Evolutionary conservation across 2,113 vertebrate genomes (phyloP).

Genomic region (Tor tambroides): DNA sequence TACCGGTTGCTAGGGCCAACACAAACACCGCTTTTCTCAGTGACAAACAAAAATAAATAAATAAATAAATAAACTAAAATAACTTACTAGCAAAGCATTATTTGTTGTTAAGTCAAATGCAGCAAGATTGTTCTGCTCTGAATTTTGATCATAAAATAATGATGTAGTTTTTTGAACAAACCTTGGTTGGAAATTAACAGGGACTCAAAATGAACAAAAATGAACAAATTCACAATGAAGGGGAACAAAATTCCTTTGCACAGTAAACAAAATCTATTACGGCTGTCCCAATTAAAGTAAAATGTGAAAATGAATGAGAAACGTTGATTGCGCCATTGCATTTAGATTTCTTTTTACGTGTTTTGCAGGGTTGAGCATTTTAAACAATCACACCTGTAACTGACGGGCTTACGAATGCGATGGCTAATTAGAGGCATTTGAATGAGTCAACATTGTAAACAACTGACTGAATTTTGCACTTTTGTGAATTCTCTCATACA

Average conservation of each 20-base stretch:
- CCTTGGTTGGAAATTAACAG: background rate
- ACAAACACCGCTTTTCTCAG: constrained; percentile 5
- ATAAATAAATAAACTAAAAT: background rate
- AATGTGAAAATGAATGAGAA: background rate
- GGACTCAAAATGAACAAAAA: background rate
- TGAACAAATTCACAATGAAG: background rate
- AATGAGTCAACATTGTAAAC: background rate
- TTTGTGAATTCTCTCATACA: background rate
- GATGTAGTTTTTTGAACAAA: background rate
- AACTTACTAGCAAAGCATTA: background rate
- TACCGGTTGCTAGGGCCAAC: background rate
- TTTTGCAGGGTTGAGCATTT: background rate
- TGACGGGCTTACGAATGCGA: no score
- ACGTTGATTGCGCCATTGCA: background rate
- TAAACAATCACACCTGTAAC: background rate
- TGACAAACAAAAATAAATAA: background rate
- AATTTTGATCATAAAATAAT: background rate
- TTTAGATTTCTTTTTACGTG: background rate
- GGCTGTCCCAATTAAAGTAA: background rate
- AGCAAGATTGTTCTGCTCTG: background rate
- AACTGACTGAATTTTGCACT: background rate
- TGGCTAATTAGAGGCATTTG: background rate
- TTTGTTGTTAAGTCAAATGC: background rate
- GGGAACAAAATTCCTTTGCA: background rate
- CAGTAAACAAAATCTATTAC: background rate